phyloP scores from a whole-genome alignment of 2,888 invertebrate genomes.

The Tanytarsus gracilentus region DNA sequence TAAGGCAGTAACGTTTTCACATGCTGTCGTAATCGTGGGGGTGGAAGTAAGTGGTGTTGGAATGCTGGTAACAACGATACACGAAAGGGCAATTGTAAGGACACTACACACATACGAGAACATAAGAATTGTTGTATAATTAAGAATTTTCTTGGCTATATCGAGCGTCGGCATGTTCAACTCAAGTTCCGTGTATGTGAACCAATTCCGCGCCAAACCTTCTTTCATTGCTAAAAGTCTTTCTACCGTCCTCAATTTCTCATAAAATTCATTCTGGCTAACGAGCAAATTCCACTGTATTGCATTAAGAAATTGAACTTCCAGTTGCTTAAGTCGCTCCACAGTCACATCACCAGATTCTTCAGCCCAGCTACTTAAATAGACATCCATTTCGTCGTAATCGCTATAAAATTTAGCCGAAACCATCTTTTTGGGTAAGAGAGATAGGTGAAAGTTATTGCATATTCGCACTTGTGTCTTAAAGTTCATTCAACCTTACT shows the following conservation, averaged over 20 bases:
- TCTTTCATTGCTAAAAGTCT: constrained; percentile 62
- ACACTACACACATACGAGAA: constrained; percentile 42
- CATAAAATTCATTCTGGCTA: constrained; percentile 63
- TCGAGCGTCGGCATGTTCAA: constrained; percentile 43
- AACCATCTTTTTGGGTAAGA: constrained; percentile 60
- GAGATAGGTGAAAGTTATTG: not conserved
- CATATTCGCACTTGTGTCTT: not conserved
- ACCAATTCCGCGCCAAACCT: constrained; percentile 65
- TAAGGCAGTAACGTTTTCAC: not conserved
- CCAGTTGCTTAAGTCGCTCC: constrained; percentile 67
- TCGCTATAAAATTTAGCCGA: constrained; percentile 94
- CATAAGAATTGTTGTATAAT: constrained; percentile 39
- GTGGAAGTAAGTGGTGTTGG: not conserved
- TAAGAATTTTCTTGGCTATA: constrained; percentile 38
- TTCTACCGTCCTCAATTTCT: constrained; percentile 60
- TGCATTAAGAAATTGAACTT: constrained; percentile 79
- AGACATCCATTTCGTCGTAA: constrained; percentile 74
- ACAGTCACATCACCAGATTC: constrained; percentile 68
- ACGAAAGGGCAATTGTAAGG: constrained; percentile 38
- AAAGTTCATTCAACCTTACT: constrained; percentile 34
- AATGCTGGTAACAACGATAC: not conserved
- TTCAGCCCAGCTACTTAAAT: constrained; percentile 87
- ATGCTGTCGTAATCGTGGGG: not conserved
- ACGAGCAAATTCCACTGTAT: constrained; percentile 90
- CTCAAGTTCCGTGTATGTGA: constrained; percentile 70